Evolutionary conservation across 2,888 invertebrate genomes (phyloP).

Genomic region (Petrophora chlorosata): DNA sequence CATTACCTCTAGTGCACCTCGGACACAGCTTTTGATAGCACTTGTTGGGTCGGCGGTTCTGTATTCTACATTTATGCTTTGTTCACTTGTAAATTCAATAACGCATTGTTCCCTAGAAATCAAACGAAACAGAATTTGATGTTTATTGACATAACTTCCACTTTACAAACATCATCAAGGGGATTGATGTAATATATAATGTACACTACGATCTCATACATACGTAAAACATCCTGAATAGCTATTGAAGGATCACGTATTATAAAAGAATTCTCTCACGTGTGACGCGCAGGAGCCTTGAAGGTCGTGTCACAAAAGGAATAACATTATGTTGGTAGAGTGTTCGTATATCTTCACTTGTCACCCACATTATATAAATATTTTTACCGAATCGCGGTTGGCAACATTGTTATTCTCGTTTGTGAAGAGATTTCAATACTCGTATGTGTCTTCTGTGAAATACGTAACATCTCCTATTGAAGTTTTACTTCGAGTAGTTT

Average conservation of each 20-base stretch:
- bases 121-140: conserved; percentile 10
- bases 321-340: conserved; percentile 22
- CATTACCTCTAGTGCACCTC: too few relatives aligned
- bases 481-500: too few relatives aligned
- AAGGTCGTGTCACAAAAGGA: conserved; percentile 32
- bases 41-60: too few relatives aligned
- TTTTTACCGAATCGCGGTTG: conserved; percentile 10
- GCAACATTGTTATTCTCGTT: background rate
- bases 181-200: background rate
- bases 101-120: conserved; percentile 6
- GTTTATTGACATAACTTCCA: conserved; percentile 17
- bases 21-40: too few relatives aligned
- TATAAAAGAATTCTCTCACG: conserved; percentile 20
- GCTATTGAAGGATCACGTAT: conserved; percentile 11
- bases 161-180: conserved; percentile 8
- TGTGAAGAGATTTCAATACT: background rate
- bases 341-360: conserved; percentile 23
- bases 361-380: conserved; percentile 25
- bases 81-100: background rate
- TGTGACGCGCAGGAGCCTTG: conserved; percentile 23
- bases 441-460: too few relatives aligned
- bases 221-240: conserved; percentile 1
- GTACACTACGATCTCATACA: background rate
- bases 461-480: too few relatives aligned
- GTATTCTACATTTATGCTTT: too few relatives aligned